Evolutionary conservation across 2,797 vertebrate species (phyloP).

Genomic region (Coregonus suidteri): DNA sequence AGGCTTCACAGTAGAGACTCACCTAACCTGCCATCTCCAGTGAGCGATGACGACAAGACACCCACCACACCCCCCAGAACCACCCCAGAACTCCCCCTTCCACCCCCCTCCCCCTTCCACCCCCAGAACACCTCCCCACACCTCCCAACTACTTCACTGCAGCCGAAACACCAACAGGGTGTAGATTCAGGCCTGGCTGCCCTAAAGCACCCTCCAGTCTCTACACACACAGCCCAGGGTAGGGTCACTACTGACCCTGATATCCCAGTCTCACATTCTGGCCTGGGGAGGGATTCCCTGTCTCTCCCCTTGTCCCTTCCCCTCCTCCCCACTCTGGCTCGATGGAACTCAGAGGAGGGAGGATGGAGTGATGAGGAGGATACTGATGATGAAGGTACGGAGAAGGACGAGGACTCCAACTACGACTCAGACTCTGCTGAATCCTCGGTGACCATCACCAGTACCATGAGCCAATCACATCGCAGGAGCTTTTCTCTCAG

Average conservation of each 20-base stretch:
- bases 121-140: not conserved
- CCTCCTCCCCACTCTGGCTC: constrained; percentile 48
- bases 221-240: not conserved
- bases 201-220: constrained; percentile 1
- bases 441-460: constrained; percentile 78
- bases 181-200: not conserved
- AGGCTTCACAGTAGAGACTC: not conserved
- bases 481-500: constrained; percentile 76
- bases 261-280: not conserved
- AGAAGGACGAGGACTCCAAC: constrained; percentile 72
- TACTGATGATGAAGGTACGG: constrained; percentile 72
- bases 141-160: not conserved
- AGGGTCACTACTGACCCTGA: not conserved
- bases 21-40: constrained; percentile 23
- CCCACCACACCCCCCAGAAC: constrained; percentile 57
- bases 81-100: no score
- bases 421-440: constrained; percentile 80
- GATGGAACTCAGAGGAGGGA: constrained; percentile 56
- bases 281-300: not conserved
- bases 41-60: constrained; percentile 58
- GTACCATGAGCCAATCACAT: constrained; percentile 75
- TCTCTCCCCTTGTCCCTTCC: constrained; percentile 27
- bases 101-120: constrained; percentile 31
- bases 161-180: not conserved
- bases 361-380: constrained; percentile 50